Evolutionary conservation across 2,888 invertebrate genomes (phyloP).

Genomic region (Eupithecia pulchellata): DNA sequence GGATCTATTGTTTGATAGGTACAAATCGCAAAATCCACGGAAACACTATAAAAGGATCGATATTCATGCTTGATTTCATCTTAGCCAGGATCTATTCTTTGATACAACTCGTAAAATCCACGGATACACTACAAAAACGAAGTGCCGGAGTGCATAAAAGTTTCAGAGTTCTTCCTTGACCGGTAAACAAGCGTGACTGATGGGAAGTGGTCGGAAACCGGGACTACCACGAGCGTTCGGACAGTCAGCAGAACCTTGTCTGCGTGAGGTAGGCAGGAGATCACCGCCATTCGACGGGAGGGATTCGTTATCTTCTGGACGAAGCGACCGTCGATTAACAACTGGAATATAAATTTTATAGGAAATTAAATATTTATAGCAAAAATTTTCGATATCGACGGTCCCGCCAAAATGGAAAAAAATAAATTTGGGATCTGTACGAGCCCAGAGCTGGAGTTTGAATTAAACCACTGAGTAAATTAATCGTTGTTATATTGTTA

Average conservation of each 20-base stretch:
- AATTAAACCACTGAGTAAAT: too few relatives aligned
- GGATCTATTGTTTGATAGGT: background rate
- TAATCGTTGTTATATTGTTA: too few relatives aligned
- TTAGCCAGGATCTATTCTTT: background rate
- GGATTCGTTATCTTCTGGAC: conserved; percentile 62
- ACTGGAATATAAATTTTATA: conserved; percentile 46
- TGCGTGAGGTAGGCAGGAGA: conserved; percentile 59
- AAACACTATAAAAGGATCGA: background rate
- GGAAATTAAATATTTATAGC: too few relatives aligned
- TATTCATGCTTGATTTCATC: background rate
- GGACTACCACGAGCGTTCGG: conserved; percentile 51
- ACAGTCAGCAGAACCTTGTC: conserved; percentile 60
- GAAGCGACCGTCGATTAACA: conserved; percentile 62
- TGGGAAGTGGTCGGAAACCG: conserved; percentile 42
- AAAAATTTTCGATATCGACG: too few relatives aligned
- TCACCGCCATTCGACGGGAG: conserved; percentile 56
- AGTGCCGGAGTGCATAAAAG: background rate
- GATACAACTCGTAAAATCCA: background rate
- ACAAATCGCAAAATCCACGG: background rate
- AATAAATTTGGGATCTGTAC: too few relatives aligned
- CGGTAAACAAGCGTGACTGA: conserved; percentile 54
- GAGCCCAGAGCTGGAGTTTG: too few relatives aligned
- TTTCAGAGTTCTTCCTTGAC: conserved; percentile 12
- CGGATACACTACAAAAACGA: background rate
- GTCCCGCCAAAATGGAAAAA: too few relatives aligned